Conservation (phyloP, 2,797 vertebrate genomes). For the Staurois parvus region DNA sequence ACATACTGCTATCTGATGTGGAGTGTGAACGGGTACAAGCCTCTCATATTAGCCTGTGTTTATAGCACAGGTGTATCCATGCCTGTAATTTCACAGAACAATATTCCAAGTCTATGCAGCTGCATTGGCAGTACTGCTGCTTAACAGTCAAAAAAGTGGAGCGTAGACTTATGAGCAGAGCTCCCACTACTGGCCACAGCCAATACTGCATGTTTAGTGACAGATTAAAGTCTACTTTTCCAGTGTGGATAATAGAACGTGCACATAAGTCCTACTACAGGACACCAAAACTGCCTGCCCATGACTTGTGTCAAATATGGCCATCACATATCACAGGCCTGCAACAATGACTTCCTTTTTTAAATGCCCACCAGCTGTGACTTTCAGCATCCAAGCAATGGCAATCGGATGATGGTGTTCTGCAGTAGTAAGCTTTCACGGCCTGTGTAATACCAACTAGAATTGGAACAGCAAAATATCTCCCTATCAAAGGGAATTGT, state of each 20-base stretch:
- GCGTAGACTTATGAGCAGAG: neutral
- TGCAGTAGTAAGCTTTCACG: no score
- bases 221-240: no score
- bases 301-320: neutral
- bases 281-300: neutral
- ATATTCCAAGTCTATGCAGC: neutral
- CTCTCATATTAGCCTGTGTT: neutral
- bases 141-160: neutral
- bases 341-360: neutral
- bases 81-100: neutral
- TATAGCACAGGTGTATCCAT: neutral
- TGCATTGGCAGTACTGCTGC: neutral
- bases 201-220: neutral
- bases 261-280: neutral
- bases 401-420: no score
- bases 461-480: neutral
- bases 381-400: neutral
- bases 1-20: neutral
- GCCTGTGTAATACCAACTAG: no score
- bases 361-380: neutral
- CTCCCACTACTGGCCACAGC: conserved; percentile 3
- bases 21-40: neutral
- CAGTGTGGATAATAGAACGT: no score
- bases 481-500: neutral
- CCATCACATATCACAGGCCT: neutral